Evolutionary conservation across 2,888 invertebrate genomes (phyloP).

Genomic region (Xiphydria camelus): DNA sequence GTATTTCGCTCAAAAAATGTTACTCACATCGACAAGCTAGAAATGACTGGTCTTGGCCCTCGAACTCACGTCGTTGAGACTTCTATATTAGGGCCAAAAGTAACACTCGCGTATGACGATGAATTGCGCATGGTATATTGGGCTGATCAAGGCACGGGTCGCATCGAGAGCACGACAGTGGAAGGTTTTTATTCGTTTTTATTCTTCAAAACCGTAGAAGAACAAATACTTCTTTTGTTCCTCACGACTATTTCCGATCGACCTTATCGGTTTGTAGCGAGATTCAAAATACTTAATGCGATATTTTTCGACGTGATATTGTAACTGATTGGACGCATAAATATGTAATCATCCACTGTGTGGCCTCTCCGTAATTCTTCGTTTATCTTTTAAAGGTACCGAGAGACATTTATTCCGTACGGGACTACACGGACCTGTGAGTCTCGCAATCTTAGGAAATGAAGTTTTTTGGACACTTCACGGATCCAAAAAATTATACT

Average conservation of each 20-base stretch:
- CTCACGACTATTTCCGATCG: no score
- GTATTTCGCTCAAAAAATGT: slow-evolving; percentile 32
- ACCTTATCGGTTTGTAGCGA: no score
- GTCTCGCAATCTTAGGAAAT: slow-evolving; percentile 65
- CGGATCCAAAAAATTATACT: slow-evolving; percentile 64
- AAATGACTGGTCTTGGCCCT: slow-evolving; percentile 67
- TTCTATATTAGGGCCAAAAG: slow-evolving; percentile 60
- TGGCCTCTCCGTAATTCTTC: background rate
- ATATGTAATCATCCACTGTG: no score
- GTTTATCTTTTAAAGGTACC: slow-evolving; percentile 40
- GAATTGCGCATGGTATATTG: slow-evolving; percentile 66
- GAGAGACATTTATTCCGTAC: slow-evolving; percentile 54
- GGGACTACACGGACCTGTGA: slow-evolving; percentile 58
- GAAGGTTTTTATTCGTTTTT: slow-evolving; percentile 59
- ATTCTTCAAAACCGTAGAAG: no score
- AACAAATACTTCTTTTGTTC: no score
- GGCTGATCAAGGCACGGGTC: slow-evolving; percentile 68
- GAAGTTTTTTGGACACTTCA: slow-evolving; percentile 73
- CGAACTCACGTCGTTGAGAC: slow-evolving; percentile 56
- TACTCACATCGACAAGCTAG: slow-evolving; percentile 68
- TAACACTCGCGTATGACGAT: slow-evolving; percentile 63
- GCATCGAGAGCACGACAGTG: slow-evolving; percentile 68
- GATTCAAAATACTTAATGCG: no score
- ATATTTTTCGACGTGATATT: no score
- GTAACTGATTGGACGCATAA: no score